A percentile compares a stretch with the other conserved stretches of the same genome.
phyloP scores from a whole-genome alignment of 2,888 invertebrate genomes.

The Agrochola macilenta region DNA sequence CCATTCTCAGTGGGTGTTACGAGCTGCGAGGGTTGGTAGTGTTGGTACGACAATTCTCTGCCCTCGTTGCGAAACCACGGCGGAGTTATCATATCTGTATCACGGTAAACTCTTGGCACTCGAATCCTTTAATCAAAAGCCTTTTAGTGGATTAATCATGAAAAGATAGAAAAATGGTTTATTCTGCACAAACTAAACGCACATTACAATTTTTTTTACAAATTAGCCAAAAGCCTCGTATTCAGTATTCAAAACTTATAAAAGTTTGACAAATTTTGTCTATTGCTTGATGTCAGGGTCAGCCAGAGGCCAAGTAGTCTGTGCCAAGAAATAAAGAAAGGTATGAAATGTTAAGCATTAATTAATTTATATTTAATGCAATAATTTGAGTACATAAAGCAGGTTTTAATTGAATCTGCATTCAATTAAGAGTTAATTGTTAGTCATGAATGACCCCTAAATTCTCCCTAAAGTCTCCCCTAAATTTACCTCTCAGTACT shows the following conservation, averaged over 20 bases:
- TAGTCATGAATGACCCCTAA: background rate
- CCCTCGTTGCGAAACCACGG: background rate
- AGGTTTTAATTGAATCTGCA: too few relatives aligned
- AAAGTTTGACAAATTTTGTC: too few relatives aligned
- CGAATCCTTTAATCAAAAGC: background rate
- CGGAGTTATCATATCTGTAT: slow-evolving; percentile 5
- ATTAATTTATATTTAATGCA: background rate
- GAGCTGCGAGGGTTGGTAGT: background rate
- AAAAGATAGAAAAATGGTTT: background rate
- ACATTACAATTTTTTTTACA: too few relatives aligned
- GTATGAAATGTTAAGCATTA: background rate
- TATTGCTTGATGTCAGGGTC: too few relatives aligned
- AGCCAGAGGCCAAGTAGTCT: too few relatives aligned
- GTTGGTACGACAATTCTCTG: background rate
- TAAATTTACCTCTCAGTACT: background rate
- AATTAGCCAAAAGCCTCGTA: too few relatives aligned
- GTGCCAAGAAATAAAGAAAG: too few relatives aligned
- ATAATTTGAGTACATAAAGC: too few relatives aligned
- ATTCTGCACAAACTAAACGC: too few relatives aligned
- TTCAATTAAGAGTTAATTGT: slow-evolving; percentile 21
- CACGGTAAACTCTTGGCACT: background rate
- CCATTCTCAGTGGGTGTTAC: background rate
- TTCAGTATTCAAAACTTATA: too few relatives aligned
- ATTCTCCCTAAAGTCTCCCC: too few relatives aligned
- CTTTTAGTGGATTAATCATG: slow-evolving; percentile 1